Evolutionary conservation across 2,797 vertebrate species (phyloP).

Genomic region (Antennarius maculatus): DNA sequence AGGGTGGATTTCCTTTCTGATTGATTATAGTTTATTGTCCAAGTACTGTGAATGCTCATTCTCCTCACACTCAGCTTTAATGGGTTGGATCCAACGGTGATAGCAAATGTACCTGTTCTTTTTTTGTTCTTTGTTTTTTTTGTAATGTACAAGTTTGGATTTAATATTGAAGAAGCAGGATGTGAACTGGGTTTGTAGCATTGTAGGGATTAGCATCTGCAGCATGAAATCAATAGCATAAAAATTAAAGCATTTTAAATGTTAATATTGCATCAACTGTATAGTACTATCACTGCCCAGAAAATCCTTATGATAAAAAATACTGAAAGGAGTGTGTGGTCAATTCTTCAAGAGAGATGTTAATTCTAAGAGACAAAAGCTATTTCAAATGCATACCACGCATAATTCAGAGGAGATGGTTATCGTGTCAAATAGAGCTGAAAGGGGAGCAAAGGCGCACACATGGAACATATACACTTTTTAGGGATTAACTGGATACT

Average conservation of each 20-base stretch:
- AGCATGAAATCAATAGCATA: conserved; percentile 36
- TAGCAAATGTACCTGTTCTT: conserved; percentile 35
- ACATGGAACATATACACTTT: conserved; percentile 1
- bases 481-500: conserved; percentile 23
- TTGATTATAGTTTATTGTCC: background rate
- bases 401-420: conserved; percentile 1
- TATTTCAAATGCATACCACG: conserved; percentile 22
- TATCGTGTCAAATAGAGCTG: conserved; percentile 11
- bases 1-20: background rate
- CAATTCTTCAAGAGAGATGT: conserved; percentile 16
- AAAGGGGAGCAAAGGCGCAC: background rate
- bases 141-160: conserved; percentile 39
- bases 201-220: conserved; percentile 40
- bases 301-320: conserved; percentile 28
- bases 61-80: conserved; percentile 18
- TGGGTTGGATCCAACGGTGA: conserved; percentile 4
- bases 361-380: background rate
- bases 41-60: conserved; percentile 12
- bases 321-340: conserved; percentile 2
- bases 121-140: conserved; percentile 34
- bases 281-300: conserved; percentile 14
- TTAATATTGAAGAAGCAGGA: conserved; percentile 22
- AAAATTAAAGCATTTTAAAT: conserved; percentile 46
- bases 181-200: conserved; percentile 14
- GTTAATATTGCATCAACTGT: conserved; percentile 19